Percentiles rank a stretch among this genome's conserved stretches.
Conservation (phyloP, 1,140 invertebrate species). For the Dendroctonus ponderosae region DNA sequence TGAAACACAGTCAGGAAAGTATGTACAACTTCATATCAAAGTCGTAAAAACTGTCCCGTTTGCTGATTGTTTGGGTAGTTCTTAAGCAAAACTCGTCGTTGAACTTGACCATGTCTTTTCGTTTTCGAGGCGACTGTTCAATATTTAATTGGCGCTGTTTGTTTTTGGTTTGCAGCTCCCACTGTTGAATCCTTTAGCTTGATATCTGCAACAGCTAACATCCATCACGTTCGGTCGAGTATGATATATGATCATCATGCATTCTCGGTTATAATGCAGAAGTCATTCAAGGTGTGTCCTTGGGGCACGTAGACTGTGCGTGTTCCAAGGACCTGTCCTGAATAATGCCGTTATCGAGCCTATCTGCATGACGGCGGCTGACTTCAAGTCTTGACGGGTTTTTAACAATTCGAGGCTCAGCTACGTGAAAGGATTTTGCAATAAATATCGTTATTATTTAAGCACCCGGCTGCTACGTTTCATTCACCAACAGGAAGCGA, state of each 20-base stretch:
- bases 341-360: conserved; percentile 35
- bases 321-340: conserved; percentile 38
- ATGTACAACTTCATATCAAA: too few relatives aligned
- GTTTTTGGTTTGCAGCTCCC: too few relatives aligned
- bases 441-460: conserved; percentile 14
- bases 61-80: too few relatives aligned
- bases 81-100: too few relatives aligned
- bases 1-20: too few relatives aligned
- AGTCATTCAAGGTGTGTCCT: conserved; percentile 34
- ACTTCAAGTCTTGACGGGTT: conserved; percentile 20
- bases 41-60: too few relatives aligned
- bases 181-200: too few relatives aligned
- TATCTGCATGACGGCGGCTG: conserved; percentile 32
- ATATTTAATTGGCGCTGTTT: too few relatives aligned
- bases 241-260: conserved; percentile 18
- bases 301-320: conserved; percentile 38
- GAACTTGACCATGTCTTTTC: too few relatives aligned
- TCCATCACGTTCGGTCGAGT: conserved; percentile 3
- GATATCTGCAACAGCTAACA: not conserved
- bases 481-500: conserved; percentile 16
- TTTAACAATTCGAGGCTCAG: conserved; percentile 30
- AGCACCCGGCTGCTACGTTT: conserved; percentile 9
- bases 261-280: conserved; percentile 23
- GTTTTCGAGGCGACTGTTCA: too few relatives aligned
- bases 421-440: conserved; percentile 35